Percentiles rank a stretch among this genome's conserved stretches.
phyloP scores from a whole-genome alignment of 2,888 invertebrate species.

The Aspidiotus destructor region DNA sequence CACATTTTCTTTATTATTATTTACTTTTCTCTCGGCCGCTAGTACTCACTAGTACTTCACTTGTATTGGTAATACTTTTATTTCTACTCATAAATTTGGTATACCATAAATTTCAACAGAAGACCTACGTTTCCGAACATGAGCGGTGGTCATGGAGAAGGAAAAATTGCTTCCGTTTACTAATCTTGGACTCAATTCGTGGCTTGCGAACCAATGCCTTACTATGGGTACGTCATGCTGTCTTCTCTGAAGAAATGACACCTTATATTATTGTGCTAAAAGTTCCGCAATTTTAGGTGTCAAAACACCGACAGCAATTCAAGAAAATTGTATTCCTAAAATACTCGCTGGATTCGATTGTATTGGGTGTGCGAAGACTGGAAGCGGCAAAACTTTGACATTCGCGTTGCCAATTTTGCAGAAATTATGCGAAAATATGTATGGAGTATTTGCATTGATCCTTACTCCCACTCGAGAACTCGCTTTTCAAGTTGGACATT shows the following conservation, averaged over 20 bases:
- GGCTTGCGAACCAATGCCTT: background rate
- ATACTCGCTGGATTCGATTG: constrained; percentile 75
- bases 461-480: constrained; percentile 91
- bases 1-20: no score
- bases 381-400: constrained; percentile 95
- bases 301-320: constrained; percentile 69
- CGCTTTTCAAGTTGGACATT: constrained; percentile 59
- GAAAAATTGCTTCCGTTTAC: background rate
- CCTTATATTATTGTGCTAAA: background rate
- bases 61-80: no score
- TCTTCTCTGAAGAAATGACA: background rate
- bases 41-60: no score
- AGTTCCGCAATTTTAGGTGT: constrained; percentile 49
- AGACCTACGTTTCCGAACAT: no score
- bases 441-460: constrained; percentile 88
- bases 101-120: no score
- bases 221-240: background rate
- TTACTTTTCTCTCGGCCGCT: no score
- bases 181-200: constrained; percentile 3
- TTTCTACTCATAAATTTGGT: no score
- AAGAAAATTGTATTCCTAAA: constrained; percentile 66
- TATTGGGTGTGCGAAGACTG: constrained; percentile 94
- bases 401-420: constrained; percentile 93
- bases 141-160: background rate
- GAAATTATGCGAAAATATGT: constrained; percentile 84